phyloP scores from a whole-genome alignment of 2,113 vertebrate genomes.

The Pachycephala philippinensis region DNA sequence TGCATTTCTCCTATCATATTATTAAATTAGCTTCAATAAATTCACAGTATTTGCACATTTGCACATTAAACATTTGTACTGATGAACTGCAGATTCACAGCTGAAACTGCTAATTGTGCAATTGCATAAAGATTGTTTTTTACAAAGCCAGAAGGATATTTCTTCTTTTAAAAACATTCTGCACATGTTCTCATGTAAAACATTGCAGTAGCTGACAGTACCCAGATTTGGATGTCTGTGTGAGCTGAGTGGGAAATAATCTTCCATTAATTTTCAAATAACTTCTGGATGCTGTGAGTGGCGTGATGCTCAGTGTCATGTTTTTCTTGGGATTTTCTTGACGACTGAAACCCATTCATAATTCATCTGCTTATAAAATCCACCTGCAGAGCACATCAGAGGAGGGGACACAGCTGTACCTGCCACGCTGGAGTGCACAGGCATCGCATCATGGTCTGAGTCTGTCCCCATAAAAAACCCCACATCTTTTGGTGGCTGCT shows the following conservation, averaged over 20 bases:
- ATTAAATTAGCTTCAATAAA: background rate
- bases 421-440: background rate
- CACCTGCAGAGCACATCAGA: background rate
- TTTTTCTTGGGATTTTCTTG: background rate
- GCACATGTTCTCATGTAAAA: background rate
- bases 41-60: background rate
- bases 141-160: background rate
- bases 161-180: background rate
- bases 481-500: background rate
- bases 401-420: background rate
- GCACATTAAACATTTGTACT: background rate
- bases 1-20: background rate
- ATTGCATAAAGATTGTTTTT: background rate
- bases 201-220: background rate
- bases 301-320: background rate
- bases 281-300: background rate
- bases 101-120: background rate
- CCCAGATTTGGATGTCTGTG: background rate
- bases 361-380: background rate
- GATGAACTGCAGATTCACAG: background rate
- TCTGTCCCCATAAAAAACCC: background rate
- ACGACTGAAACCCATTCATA: background rate
- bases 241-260: background rate
- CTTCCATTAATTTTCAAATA: slow-evolving; percentile 1
- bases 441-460: fast-evolving